Percentiles rank a stretch among this genome's conserved stretches.
Conservation (phyloP, 1,140 invertebrate genomes). For the Plutomurus gul region DNA sequence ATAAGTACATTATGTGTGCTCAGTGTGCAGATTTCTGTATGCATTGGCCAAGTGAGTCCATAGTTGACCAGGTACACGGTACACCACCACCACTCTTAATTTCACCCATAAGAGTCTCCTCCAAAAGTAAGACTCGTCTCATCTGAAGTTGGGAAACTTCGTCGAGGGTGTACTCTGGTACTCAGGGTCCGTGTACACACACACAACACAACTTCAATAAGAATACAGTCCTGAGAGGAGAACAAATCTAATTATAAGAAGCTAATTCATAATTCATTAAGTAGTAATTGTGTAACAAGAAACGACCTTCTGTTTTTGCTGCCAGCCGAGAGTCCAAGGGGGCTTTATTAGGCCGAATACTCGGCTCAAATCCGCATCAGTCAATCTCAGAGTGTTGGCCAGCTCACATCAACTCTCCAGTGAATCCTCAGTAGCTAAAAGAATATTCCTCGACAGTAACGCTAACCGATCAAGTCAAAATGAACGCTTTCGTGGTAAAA, state of each 20-base stretch:
- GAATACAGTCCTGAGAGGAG: not conserved
- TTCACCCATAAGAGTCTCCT: constrained; percentile 7
- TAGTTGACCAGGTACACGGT: not conserved
- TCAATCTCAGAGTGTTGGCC: constrained; percentile 5
- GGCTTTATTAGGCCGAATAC: constrained; percentile 8
- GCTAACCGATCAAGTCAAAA: not conserved
- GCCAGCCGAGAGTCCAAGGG: not conserved
- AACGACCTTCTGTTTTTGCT: constrained; percentile 24
- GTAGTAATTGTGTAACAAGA: constrained; percentile 18
- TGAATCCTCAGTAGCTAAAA: not conserved
- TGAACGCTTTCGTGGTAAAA: constrained; percentile 27
- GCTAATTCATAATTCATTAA: constrained; percentile 28
- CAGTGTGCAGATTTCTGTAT: not conserved
- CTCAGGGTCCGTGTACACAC: not conserved
- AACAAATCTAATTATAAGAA: constrained; percentile 5
- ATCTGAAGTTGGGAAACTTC: constrained; percentile 15
- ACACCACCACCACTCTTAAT: too few relatives aligned
- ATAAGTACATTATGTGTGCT: too few relatives aligned
- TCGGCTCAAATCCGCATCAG: constrained; percentile 10
- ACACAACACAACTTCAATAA: not conserved
- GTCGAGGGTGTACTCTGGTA: not conserved
- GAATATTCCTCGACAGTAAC: not conserved
- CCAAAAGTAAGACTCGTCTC: not conserved
- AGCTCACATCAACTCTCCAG: not conserved
- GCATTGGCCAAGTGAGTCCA: too few relatives aligned